phyloP scores from a whole-genome alignment of 2,888 invertebrate species.

The Nipponacmea schrenckii region DNA sequence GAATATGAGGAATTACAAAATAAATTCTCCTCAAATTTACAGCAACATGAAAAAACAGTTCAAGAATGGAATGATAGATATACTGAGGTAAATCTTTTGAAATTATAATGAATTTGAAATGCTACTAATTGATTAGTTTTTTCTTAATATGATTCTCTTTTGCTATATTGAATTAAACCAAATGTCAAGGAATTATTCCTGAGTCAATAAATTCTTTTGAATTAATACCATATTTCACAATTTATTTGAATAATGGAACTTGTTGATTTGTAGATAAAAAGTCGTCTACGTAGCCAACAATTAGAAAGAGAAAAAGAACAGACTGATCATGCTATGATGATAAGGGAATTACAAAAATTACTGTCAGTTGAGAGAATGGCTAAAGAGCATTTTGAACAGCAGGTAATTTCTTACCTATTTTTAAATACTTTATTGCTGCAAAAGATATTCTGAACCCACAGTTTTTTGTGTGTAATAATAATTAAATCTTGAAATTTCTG shows the following conservation, averaged over 20 bases:
- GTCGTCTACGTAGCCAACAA: constrained; percentile 78
- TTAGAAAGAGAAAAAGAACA: constrained; percentile 85
- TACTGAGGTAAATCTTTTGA: constrained; percentile 50
- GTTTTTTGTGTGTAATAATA: not conserved
- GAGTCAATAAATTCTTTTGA: too few species aligned
- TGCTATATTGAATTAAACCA: too few species aligned
- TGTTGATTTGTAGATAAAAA: constrained; percentile 43
- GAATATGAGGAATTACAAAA: constrained; percentile 65
- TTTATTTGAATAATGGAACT: too few species aligned
- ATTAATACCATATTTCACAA: too few species aligned
- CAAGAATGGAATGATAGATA: constrained; percentile 47
- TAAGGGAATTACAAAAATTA: constrained; percentile 83
- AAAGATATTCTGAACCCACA: too few species aligned
- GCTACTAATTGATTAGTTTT: too few species aligned
- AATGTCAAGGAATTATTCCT: too few species aligned
- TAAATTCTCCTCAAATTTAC: constrained; percentile 47
- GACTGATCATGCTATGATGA: constrained; percentile 80
- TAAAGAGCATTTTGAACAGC: constrained; percentile 80
- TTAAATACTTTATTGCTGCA: not conserved
- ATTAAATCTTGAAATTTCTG: not conserved
- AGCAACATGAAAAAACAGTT: constrained; percentile 39
- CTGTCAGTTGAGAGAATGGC: constrained; percentile 79
- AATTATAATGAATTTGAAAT: too few species aligned
- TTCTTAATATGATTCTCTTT: too few species aligned
- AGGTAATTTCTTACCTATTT: constrained; percentile 58